Base-by-base conservation (phyloP, 1,140 invertebrate species). In the Drosophila insularis region DNA sequence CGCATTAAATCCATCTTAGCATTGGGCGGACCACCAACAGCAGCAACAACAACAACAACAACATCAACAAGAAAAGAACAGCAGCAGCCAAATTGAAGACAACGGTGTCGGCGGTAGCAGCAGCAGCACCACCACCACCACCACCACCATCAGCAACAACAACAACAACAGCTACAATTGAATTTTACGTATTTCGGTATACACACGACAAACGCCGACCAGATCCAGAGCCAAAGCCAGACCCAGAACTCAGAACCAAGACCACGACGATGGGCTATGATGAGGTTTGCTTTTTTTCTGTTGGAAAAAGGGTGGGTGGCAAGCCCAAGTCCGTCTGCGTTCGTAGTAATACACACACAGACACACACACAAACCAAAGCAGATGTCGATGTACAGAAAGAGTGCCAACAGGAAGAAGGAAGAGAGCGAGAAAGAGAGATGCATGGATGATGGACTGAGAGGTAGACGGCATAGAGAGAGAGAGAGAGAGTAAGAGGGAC, bases 141-240 rank as follows among this genome's bases (percentile, higher is more conserved):
- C 23, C 61, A 37, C 19, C 69, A 73, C 32, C 74, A 82, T 1
- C 55, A 56, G 31, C 46, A 31, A 14, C 61, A 37, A 17, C 69
- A 73, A 39, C 74, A 82, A 74, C 84, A 89, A 89, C 80, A 87
- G 81, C 71, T 75, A 79, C 79, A 89, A 86, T 87, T 89, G 84
- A 89, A 89, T 79, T 86, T 87, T 79, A 79, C 84, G 79, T 89
- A 86, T 87, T 87, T 89, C 80, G 77, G 80, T 89, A 89, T 89
- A 89, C 84, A 89, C 84, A 89, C 84, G 69, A 89, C 72, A 84
- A 84, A 73, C 39, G 77, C 81, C 81, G 81, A 84, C 79, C 59
- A 84, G 71, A 63, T 73, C 68, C 65, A 63, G 54, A 23, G 40
- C 43, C 70, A 75, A 59, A 35, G 32, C 32, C 32, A 35, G 60